Evolutionary conservation across 2,797 vertebrate genomes (phyloP), one percentile per base, ranked within the genome.

Genomic region (Leptatherina wallacei): DNA sequence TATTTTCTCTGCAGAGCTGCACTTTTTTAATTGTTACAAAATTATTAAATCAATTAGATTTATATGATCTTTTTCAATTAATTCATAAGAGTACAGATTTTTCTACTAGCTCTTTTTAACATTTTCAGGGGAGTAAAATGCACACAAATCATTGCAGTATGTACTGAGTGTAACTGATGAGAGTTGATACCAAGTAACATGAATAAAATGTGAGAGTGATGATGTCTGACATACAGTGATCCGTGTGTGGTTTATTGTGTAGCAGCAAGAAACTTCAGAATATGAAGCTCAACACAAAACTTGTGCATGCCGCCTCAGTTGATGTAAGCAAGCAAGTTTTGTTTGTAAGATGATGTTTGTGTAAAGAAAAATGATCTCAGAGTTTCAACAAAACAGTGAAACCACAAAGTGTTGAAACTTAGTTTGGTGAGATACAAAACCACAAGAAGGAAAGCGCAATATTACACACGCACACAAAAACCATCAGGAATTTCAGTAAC

Each of bases 181-280:
- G 42, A 47, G 42, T 20, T n/a, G 42, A 47, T 32, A 47, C 42
- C 42, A 47, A 47, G 42, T 47, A 20, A 47, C 42, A 47, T 47
- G 42, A 47, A 47, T 47, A 47, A 47, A 47, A 47, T 47, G 42
- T 47, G 16, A 47, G 42, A 47, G 42, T 47, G 18, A 47, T 47
- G 42, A 47, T 47, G 42, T 47, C 42, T 20, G 42, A 47, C 42
- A 65, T 20, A n/a, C 42, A 47, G 33, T 2, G 30, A 30, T 30
- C 30, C 30, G 5, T 30, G 56, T 85, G 29, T 74, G 12, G 12
- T 65, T 73, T 49, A 5, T 3, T 80, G 24, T 65, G 22, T 77
- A 38, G 47, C 51, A 30, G 33, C 36, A 47, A 38, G 18, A n/a
- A 79, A 55, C n/a, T 0, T 42, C 60, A 42, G 10, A 27, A 54